Evolutionary conservation across 2,113 vertebrate genomes (phyloP).

Genomic region (Cyanoramphus novaezelandiae): DNA sequence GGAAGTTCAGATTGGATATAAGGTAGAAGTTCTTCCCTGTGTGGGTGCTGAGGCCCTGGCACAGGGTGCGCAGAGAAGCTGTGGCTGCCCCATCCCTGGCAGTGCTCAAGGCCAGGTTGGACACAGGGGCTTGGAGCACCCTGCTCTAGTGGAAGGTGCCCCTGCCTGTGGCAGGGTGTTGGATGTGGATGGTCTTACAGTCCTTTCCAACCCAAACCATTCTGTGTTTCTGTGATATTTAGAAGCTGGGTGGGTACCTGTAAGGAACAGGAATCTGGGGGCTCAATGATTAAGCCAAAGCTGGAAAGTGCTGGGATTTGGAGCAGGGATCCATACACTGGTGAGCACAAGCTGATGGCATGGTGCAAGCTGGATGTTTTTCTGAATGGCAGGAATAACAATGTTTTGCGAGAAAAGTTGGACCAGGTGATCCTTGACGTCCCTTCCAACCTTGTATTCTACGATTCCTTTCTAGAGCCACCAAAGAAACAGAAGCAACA

Average conservation of each 20-base stretch:
- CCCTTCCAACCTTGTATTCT: not conserved
- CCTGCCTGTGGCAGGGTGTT: not conserved
- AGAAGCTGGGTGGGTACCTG: not conserved
- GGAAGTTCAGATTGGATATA: not conserved
- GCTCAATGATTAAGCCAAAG: not conserved
- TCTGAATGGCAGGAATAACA: not conserved
- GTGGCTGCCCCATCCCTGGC: not conserved
- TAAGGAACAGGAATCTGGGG: not conserved
- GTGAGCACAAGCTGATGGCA: not conserved
- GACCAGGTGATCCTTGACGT: not conserved
- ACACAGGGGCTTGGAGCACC: not conserved
- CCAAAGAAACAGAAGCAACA: not conserved
- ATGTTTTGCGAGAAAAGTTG: not conserved
- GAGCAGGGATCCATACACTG: not conserved
- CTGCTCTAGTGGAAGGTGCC: not conserved
- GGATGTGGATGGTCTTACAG: not conserved
- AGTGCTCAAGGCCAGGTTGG: not conserved
- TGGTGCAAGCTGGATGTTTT: not conserved
- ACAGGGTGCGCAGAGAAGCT: not conserved
- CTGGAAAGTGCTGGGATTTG: not conserved
- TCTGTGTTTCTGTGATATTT: not conserved
- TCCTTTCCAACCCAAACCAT: not conserved
- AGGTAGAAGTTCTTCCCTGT: not conserved
- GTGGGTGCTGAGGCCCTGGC: not conserved
- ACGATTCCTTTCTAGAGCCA: not conserved